Base-by-base conservation (phyloP, 2,888 invertebrate species). In the Heliconius hortense region DNA sequence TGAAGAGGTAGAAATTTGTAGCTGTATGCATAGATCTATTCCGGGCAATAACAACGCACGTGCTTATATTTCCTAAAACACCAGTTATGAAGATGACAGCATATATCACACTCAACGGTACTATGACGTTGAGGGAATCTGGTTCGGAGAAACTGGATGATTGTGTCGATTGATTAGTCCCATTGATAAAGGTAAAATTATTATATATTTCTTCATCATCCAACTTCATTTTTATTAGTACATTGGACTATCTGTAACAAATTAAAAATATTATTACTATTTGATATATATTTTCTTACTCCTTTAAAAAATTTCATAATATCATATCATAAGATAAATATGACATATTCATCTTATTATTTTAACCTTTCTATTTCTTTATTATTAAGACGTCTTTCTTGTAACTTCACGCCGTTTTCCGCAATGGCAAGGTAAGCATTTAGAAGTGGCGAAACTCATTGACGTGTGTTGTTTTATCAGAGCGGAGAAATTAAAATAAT, bases 21-120 rank as follows among this genome's bases (percentile, higher is more conserved):
- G 97, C 96, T 0, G 97, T 97, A 88, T 97, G 97, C 97, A 97
- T 97, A 79, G 96, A 96, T 75, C 95, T 95, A 85, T 97, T 97
- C 71, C 95, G 93, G 0, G 96, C 95, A 59, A 97, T 97, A 8
- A 97, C 97, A 15, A 97, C 94, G 85, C 97, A 97, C 0, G 97
- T 97, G 86, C 96, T 96, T 68, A 96, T 94, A 85, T 97, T 97
- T 1, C 97, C 97, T n/a, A 97, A 88, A 28, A 97, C 93, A 0
- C 97, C 97, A 4, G 96, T 95, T 60, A 97, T 86, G 85, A 97
- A 96, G 81, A 97, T 97, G 15, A 95, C 76, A 8, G 91, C 89
- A 88, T 97, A 97, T 24, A 95, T 89, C 21, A 96, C 85, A n/a
- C 96, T 96, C 80, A 97, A 94, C 0, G 96, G 96, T 67, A 96